Conservation (phyloP, 2,797 vertebrate species). For the Acrocephalus scirpaceus region DNA sequence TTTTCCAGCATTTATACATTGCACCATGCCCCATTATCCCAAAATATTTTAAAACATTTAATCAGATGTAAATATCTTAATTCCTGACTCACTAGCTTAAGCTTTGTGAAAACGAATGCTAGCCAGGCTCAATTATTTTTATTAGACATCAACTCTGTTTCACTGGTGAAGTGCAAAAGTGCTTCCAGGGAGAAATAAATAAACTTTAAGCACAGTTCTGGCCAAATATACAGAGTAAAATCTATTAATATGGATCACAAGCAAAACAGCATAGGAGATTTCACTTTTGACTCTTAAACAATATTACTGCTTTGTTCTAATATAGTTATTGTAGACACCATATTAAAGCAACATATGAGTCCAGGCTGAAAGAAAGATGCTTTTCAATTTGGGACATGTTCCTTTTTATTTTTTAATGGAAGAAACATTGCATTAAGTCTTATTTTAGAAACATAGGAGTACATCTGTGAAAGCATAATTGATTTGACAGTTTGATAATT, state of each 20-base stretch:
- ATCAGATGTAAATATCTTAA: background rate
- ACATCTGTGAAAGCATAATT: background rate
- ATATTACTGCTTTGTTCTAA: background rate
- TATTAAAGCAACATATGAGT: background rate
- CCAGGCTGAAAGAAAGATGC: background rate
- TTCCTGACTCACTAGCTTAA: background rate
- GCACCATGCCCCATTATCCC: background rate
- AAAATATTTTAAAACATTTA: background rate
- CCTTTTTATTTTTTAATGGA: background rate
- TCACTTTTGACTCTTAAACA: background rate
- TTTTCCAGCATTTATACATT: background rate
- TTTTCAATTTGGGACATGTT: background rate
- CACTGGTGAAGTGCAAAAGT: background rate
- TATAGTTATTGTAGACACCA: background rate
- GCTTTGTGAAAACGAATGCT: background rate
- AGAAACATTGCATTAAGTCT: background rate
- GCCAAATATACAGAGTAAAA: background rate
- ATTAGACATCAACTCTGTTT: background rate
- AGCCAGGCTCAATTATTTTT: background rate
- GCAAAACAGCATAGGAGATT: background rate
- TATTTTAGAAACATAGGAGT: background rate
- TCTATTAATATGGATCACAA: background rate
- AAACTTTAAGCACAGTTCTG: background rate
- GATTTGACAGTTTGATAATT: background rate
- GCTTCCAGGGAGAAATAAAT: background rate